A percentile compares a stretch with the other conserved stretches of the same genome.
phyloP scores from a whole-genome alignment of 2,797 vertebrate species.

The Octomys mimax region DNA sequence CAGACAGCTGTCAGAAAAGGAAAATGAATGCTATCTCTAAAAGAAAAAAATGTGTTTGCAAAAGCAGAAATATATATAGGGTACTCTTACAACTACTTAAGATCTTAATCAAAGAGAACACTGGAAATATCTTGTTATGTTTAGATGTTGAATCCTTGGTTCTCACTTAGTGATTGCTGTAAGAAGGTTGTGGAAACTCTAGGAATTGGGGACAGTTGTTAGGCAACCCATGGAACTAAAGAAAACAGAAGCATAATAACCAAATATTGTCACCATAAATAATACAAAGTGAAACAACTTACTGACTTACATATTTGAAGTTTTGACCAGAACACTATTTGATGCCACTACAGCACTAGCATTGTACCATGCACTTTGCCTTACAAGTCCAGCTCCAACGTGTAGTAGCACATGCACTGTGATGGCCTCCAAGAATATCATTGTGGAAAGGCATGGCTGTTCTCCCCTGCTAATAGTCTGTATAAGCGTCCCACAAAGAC shows the following conservation, averaged over 20 bases:
- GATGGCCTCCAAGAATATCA: no score
- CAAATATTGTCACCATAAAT: neutral
- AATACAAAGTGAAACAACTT: neutral
- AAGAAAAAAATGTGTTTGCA: conserved; percentile 38
- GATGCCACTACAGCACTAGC: neutral
- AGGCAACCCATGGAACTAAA: neutral
- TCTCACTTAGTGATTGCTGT: neutral
- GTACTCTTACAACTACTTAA: neutral
- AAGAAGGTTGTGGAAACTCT: neutral
- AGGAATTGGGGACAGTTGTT: neutral
- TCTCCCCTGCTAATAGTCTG: neutral
- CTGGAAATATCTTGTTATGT: neutral
- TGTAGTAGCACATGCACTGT: fast-evolving
- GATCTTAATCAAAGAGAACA: neutral
- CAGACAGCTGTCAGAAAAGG: neutral
- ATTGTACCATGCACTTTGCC: neutral
- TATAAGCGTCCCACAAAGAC: neutral
- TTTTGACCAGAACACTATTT: neutral
- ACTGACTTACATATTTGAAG: neutral
- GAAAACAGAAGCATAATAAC: neutral
- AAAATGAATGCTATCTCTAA: conserved; percentile 44
- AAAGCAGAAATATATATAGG: neutral
- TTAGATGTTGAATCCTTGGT: neutral
- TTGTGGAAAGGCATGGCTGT: neutral
- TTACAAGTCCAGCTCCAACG: neutral